These are phyloP conservation scores for Neogale vison DNA, from an alignment of 2,113 vertebrate species.

Conservation along the genomic window DNA sequence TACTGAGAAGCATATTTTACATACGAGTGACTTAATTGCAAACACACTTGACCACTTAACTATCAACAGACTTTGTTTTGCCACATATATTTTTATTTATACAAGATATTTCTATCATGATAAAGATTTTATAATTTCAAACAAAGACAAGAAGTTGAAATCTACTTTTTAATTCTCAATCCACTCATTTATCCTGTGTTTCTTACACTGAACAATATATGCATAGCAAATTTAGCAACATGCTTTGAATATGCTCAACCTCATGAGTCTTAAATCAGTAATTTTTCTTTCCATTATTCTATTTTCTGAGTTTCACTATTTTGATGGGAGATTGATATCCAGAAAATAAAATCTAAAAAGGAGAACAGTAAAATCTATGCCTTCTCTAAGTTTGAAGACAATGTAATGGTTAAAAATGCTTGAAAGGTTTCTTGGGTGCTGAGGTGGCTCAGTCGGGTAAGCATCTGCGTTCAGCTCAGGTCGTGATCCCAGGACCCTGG, in stretches of 20 bases:
- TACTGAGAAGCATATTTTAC: not conserved
- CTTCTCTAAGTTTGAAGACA: not conserved
- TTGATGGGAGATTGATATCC: not conserved
- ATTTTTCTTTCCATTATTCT: not conserved
- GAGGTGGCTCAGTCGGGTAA: too few species aligned
- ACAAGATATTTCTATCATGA: not conserved
- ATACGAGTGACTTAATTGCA: not conserved
- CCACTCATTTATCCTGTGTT: not conserved
- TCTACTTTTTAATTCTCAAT: not conserved
- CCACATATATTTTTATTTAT: not conserved
- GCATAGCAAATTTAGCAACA: not conserved
- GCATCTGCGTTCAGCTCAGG: too few species aligned
- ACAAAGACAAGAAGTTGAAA: not conserved
- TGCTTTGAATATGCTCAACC: not conserved
- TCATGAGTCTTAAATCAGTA: not conserved
- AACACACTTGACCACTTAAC: not conserved
- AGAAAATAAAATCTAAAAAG: not conserved
- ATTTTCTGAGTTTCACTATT: not conserved
- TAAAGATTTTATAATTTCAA: not conserved
- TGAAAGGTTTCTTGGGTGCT: not conserved
- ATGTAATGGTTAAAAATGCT: not conserved
- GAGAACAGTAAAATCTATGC: not conserved
- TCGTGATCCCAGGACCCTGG: too few species aligned
- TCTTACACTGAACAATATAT: not conserved
- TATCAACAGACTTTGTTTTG: not conserved